Percentiles rank a stretch among this genome's conserved stretches.
Conservation (phyloP, 2,888 invertebrate genomes). For the Hofmannophila pseudospretella region DNA sequence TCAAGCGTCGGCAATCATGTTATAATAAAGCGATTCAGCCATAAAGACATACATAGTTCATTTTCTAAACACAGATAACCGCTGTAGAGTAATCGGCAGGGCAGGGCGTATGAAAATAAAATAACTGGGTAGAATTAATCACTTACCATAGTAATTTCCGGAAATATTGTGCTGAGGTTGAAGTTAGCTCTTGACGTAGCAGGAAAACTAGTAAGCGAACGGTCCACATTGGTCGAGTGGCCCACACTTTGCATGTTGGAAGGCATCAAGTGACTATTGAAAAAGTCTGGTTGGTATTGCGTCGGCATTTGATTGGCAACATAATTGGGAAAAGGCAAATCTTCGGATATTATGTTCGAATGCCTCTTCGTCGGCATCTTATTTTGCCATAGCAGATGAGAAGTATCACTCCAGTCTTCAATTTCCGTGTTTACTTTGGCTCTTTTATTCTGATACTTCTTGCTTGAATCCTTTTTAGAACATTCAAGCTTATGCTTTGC, state of each 20-base stretch:
- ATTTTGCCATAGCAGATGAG: constrained; percentile 62
- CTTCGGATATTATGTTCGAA: constrained; percentile 55
- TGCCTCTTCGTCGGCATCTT: constrained; percentile 52
- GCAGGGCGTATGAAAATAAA: no score
- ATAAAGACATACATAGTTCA: no score
- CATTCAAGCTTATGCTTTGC: constrained; percentile 68
- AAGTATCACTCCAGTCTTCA: constrained; percentile 62
- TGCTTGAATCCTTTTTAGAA: constrained; percentile 64
- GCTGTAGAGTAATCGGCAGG: no score
- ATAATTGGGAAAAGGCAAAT: constrained; percentile 61
- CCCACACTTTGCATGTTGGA: constrained; percentile 56
- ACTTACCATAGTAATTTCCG: constrained; percentile 85
- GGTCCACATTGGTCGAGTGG: constrained; percentile 51
- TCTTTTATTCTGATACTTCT: constrained; percentile 66
- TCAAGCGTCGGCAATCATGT: no score
- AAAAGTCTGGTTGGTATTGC: constrained; percentile 65
- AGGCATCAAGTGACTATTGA: constrained; percentile 63
- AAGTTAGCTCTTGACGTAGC: constrained; percentile 82
- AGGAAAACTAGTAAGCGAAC: constrained; percentile 55
- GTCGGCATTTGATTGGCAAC: constrained; percentile 60
- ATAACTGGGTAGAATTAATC: no score
- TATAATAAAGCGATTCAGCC: no score
- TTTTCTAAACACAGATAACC: no score
- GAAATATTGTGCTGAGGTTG: constrained; percentile 89
- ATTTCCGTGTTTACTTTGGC: constrained; percentile 50